Base-by-base conservation (phyloP, 2,888 invertebrate genomes). In the Chalcis sispes region DNA sequence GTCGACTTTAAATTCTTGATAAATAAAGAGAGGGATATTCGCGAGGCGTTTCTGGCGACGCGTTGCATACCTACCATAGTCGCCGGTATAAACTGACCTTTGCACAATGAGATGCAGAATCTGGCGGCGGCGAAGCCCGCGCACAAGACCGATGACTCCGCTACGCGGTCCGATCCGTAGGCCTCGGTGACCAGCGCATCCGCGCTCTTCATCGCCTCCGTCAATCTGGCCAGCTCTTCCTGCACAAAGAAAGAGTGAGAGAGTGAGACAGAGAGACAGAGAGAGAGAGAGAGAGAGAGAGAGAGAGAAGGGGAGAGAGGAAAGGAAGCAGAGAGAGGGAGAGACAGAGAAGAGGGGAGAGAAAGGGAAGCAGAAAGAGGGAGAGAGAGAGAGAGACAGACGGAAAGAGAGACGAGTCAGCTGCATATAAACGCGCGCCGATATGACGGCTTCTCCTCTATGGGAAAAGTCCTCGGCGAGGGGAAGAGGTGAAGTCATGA, bases 91-190 rank as follows among this genome's bases (percentile, higher is more conserved):
- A 18, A 56, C 72, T 71, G 58, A 87, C 87, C 93, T 83, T 91
- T 90, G 56, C 93, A 88, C 70, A 92, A 82, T 20, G 92, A 91
- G 79, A 90, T 86, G 74, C 91, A 90, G 84, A 93, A 93, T 81
- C 91, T 88, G n/a, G 91, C 92, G 29, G 91, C 92, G 56, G 93
- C 92, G 80, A 89, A 92, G 2, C 92, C 93, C 91, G 91, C 91
- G 5, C 92, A 91, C 70, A 93, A 86, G 18, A 91, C 92, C 13
- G 92, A 91, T 20, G 91, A 90, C 40, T 91, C 91, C 91, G 52
- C 90, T 2, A 20, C 89, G 72, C 13, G 15, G 20, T 3, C 50
- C 4, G 18, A 10, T 25, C 52, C 13, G 66, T 77, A 72, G 2
- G 72, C 72, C 36, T 54, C 50, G 29, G 25, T 23, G 32, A 92